phyloP scores from a whole-genome alignment of 2,113 vertebrate species.

The Hydropotes inermis region DNA sequence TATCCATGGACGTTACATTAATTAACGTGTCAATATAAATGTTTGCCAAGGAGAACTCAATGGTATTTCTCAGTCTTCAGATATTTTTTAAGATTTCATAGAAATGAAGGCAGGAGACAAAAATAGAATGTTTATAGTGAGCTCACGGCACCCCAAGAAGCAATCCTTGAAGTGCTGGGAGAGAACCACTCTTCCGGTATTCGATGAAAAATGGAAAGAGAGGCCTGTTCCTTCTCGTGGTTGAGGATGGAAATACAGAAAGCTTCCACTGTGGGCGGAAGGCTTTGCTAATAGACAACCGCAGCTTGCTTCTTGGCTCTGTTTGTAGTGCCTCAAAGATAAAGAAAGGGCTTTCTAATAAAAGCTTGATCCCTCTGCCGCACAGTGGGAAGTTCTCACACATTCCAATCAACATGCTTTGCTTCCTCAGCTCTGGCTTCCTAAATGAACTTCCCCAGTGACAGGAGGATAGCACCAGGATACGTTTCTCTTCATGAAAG shows the following conservation, averaged over 20 bases:
- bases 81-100: not conserved
- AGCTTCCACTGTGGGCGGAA: not conserved
- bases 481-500: not conserved
- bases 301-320: not conserved
- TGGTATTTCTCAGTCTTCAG: not conserved
- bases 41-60: not conserved
- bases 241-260: not conserved
- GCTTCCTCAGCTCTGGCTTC: not conserved
- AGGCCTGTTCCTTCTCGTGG: not conserved
- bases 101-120: not conserved
- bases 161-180: not conserved
- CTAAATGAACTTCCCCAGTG: not conserved
- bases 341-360: not conserved
- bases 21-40: not conserved
- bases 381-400: not conserved
- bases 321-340: not conserved
- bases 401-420: not conserved
- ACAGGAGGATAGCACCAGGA: not conserved
- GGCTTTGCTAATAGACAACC: not conserved
- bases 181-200: not conserved
- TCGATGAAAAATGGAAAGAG: not conserved
- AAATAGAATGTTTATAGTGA: not conserved
- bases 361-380: not conserved
- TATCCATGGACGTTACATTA: not conserved
- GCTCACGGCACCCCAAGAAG: not conserved